These are phyloP conservation scores for Dendrolimus houi DNA, from an alignment of 2,888 invertebrate species.

Conservation along the genomic window DNA sequence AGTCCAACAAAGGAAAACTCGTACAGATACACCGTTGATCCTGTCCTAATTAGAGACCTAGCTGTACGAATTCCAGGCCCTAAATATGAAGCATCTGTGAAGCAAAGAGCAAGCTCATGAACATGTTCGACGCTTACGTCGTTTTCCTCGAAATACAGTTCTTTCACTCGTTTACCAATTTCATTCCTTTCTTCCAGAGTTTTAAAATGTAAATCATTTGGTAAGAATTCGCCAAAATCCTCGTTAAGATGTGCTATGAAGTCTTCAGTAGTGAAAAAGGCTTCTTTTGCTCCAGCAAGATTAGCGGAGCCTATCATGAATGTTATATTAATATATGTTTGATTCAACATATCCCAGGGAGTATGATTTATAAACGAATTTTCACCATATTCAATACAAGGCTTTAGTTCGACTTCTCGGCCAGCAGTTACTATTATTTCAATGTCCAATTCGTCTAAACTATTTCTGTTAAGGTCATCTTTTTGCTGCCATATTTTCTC, in stretches of 20 bases:
- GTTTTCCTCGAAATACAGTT: conserved; percentile 37
- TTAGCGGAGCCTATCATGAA: conserved; percentile 50
- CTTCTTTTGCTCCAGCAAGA: conserved; percentile 42
- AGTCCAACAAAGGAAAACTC: conserved; percentile 72
- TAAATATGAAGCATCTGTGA: conserved; percentile 45
- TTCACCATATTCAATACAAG: conserved; percentile 36
- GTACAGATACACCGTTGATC: conserved; percentile 70
- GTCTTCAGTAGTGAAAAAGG: conserved; percentile 23
- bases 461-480: conserved; percentile 9
- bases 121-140: conserved; percentile 23
- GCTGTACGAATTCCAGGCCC: conserved; percentile 42
- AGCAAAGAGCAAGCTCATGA: conserved; percentile 30
- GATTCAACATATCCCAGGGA: conserved; percentile 38
- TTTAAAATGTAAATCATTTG: conserved; percentile 41
- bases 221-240: conserved; percentile 29
- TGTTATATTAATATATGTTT: conserved; percentile 21
- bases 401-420: conserved; percentile 29
- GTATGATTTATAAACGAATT: conserved; percentile 34
- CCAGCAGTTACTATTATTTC: conserved; percentile 24
- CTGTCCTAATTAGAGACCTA: conserved; percentile 32
- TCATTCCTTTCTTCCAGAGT: conserved; percentile 16
- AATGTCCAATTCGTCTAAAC: conserved; percentile 18
- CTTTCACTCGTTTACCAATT: conserved; percentile 26
- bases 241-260: conserved; percentile 30
- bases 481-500: conserved; percentile 27